Percentiles rank a stretch among this genome's conserved stretches.
phyloP scores from a whole-genome alignment of 2,113 vertebrate species.

The Origma solitaria region DNA sequence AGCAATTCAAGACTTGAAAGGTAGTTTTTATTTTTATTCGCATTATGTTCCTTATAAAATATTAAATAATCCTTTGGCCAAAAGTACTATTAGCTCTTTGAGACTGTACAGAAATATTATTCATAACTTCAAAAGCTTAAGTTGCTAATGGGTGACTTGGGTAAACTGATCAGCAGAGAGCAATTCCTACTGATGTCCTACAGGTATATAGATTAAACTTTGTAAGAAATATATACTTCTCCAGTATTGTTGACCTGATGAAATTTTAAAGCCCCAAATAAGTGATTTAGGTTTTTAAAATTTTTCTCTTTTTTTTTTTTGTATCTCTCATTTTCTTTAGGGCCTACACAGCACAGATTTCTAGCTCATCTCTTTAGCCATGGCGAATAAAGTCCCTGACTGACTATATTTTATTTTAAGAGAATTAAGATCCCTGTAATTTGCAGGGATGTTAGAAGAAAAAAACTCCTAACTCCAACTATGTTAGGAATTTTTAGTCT shows the following conservation, averaged over 20 bases:
- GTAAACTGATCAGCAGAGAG: neutral
- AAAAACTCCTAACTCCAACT: neutral
- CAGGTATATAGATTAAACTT: neutral
- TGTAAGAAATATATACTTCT: neutral
- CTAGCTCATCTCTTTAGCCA: neutral
- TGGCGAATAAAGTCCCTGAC: neutral
- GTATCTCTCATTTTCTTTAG: neutral
- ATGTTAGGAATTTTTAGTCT: neutral
- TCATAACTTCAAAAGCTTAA: neutral
- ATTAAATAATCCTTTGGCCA: neutral
- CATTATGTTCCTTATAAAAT: neutral
- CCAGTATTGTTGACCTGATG: neutral
- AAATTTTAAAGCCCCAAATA: neutral
- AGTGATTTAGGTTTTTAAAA: neutral
- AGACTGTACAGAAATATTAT: neutral
- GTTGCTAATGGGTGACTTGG: neutral
- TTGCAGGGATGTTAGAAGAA: neutral
- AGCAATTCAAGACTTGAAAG: neutral
- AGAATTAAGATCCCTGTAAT: neutral
- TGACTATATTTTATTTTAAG: neutral
- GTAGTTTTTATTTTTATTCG: constrained; percentile 11
- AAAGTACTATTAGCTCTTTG: neutral
- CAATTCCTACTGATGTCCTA: neutral
- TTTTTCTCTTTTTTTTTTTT: neutral
- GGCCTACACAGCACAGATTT: neutral